Percentiles rank a stretch among this genome's conserved stretches.
phyloP scores from a whole-genome alignment of 2,113 vertebrate genomes.

The Meleagris gallopavo region DNA sequence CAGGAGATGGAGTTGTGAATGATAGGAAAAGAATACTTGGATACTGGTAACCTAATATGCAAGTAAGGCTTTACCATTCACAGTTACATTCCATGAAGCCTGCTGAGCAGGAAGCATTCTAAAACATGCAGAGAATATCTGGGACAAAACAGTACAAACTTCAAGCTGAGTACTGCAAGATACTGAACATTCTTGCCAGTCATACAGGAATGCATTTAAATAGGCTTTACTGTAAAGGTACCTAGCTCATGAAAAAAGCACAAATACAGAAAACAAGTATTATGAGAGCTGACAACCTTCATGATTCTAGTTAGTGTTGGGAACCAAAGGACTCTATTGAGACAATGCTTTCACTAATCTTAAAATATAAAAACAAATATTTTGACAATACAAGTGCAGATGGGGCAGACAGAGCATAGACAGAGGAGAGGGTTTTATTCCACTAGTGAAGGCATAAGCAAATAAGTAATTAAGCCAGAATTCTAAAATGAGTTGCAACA shows the following conservation, averaged over 20 bases:
- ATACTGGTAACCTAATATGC: conserved; percentile 22
- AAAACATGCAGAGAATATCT: not conserved
- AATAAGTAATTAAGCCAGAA: not conserved
- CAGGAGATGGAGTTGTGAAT: conserved; percentile 15
- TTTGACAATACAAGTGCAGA: not conserved
- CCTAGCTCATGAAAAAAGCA: not conserved
- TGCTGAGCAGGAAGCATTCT: not conserved
- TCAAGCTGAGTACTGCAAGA: not conserved
- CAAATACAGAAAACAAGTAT: not conserved
- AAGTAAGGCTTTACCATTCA: not conserved
- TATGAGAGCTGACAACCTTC: not conserved
- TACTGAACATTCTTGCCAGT: not conserved
- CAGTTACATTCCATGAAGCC: not conserved
- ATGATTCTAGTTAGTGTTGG: not conserved
- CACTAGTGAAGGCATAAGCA: not conserved
- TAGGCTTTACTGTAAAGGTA: not conserved
- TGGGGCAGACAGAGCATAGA: not conserved
- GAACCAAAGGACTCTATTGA: not conserved
- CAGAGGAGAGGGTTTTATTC: not conserved
- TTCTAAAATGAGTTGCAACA: not conserved
- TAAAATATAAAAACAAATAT: not conserved
- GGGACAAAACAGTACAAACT: not conserved
- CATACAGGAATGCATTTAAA: not conserved
- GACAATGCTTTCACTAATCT: not conserved
- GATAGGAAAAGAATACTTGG: conserved; percentile 42